Base-by-base conservation (phyloP, 2,113 vertebrate genomes). In the Urocitellus parryii region DNA sequence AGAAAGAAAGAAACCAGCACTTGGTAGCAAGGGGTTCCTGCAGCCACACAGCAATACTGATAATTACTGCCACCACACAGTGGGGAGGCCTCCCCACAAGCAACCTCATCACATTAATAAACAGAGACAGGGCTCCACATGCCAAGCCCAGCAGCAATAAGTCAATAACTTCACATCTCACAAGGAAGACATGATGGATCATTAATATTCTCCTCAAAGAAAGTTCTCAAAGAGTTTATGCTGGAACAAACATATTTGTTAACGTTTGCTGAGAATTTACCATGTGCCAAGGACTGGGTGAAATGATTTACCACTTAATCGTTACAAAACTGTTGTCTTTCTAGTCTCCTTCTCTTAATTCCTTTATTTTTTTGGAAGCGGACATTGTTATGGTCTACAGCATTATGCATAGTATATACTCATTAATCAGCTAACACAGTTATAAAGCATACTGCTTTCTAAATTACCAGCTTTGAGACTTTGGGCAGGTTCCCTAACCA, bases 81-180 rank as follows among this genome's bases (percentile, higher is more conserved):
- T 2, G 14, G 67, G 53, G 27, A 88, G 85, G 42, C 61, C 68
- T 92, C 87, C 11, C 68, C 39, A 70, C 48, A 82, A 95, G 91
- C 65, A 95, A 81, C 68, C 95, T 84, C 89, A 70, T 88, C 95
- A 88, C 92, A 72, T 76, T 88, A 88, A 96, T 81, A 96, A 97
- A 96, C 53, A 92, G 83, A 68, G 94, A 80, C 63, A 81, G 87
- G 77, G 84, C 76, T 68, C 51, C 85, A 34, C 88, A 88, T 53
- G 96, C 83, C 78, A 90, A 90, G 92, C 76, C 65, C 0, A 0
- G 88, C 39, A 73, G 83, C 2, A 1, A 2, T 65, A 94, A 82
- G 84, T 93, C 94, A 94, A 82, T 87, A 90, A 80, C 79, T 87
- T 96, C 39, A 72, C 78, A 78, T 96, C 61, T 96, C 89, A 85